Base-by-base conservation (phyloP, 1,140 invertebrate species). In the Atta colombica region DNA sequence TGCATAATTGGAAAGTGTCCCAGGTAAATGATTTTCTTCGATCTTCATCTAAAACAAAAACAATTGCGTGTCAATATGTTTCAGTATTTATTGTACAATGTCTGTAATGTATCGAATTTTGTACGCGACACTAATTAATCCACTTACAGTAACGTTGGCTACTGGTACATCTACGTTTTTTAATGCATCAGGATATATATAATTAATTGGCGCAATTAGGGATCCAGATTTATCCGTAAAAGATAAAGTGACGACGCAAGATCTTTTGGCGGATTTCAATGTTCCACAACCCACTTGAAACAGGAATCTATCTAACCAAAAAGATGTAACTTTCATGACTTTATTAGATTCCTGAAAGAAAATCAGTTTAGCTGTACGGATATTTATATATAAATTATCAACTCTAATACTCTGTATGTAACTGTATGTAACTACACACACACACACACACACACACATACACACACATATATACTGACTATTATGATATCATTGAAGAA, bases 131-230 rank as follows among this genome's bases (percentile, higher is more conserved):
- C 55, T 35, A 25, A 77, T 81, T 69, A 8, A 53, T 68, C 58
- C 35, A 66, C 88, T 91, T 89, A 94, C 93, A 12, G 65, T 87
- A 39, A 94, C 21, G 71, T 89, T 77, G 74, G 91, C 89, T n/a
- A 71, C 10, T 68, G 92, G 91, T 35, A 95, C 55, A 58, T 74
- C 53, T 18, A 90, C 68, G 18, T 88, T 72, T 87, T 93, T 95
- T 2, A 94, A 86, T 8, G 78, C 39, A 77, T 31, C 63, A 31
- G 93, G 93, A 92, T 94, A 95, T 58, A 95, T 88, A 35, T 95
- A 95, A 93, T 96, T 96, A 28, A 91, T 55, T 39, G 95, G 95
- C 35, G 95, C 94, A 21, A 95, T 92, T 85, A 77, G 25, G 49
- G 84, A 35, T 21, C 88, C 88, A 63, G 85, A 72, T 3, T 69